Base-by-base conservation (phyloP, 1,140 invertebrate species). In the Monochamus saltuarius region DNA sequence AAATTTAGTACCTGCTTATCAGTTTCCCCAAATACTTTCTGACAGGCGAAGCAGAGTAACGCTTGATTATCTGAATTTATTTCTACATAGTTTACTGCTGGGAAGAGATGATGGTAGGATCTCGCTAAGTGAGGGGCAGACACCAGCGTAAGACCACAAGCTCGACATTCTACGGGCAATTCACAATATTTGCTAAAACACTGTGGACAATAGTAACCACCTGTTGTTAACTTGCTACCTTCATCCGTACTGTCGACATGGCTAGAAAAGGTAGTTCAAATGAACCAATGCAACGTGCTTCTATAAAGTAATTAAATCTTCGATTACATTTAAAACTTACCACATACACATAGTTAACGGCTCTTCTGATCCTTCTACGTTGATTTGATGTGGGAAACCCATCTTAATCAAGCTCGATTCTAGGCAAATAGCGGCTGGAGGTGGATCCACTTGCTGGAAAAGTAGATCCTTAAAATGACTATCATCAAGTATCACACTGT, bases 141-240 rank as follows among this genome's bases (percentile, higher is more conserved):
- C 3, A 98, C 96, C n/a, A 99, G 80, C 2, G 95, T 98, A 19
- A 99, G 80, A 9, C 92, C 94, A 80, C 97, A 99, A 10, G 91
- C 89, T 73, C 89, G 86, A 76, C 97, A 99, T 80, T 99, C 97
- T 1, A 95, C 92, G 0, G 97, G 97, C 62, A 99, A 83, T 76
- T 98, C 95, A 80, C 97, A 99, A 78, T 98, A 98, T 81, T 98
- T 97, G 76, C 92, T 94, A 60, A 88, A 86, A 80, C 97, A 99
- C 74, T 98, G 95, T 17, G 95, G 95, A 77, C 96, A 99, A 70
- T 95, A 89, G 75, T 97, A 98, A 2, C 95, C 96, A 11, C 84
- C 86, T 36, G 85, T 84, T 69, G 78, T 87, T 57, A 86, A 77
- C 74, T 85, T 86, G 53, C 84, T 83, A 3, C 80, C 81, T 54